These are phyloP conservation scores for Hydroisotoma schaefferi DNA, from an alignment of 2,888 invertebrate genomes.

Conservation along the genomic window DNA sequence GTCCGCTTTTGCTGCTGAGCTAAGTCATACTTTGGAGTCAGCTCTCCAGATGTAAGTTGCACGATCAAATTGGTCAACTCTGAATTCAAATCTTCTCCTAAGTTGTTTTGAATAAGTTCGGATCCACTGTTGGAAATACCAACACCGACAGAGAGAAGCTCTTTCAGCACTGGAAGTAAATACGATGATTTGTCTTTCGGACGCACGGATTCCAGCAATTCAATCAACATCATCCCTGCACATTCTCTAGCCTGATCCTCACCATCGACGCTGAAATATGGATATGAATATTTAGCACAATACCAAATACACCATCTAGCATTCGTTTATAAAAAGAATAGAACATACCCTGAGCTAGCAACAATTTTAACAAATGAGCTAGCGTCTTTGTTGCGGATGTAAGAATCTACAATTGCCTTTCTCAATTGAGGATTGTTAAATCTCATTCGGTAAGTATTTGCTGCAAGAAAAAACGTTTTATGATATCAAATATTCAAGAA, in stretches of 20 bases:
- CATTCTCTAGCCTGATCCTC: slow-evolving; percentile 53
- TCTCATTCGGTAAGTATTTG: slow-evolving; percentile 58
- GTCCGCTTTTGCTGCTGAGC: background rate
- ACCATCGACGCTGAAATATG: slow-evolving; percentile 28
- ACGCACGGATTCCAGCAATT: slow-evolving; percentile 52
- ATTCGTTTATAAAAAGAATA: too few species aligned
- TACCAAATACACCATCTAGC: too few species aligned
- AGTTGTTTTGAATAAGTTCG: slow-evolving; percentile 61
- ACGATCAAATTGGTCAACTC: slow-evolving; percentile 62
- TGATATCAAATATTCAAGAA: slow-evolving; percentile 4
- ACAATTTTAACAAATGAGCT: slow-evolving; percentile 63
- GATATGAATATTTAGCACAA: too few species aligned
- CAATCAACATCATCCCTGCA: slow-evolving; percentile 60
- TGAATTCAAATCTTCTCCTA: slow-evolving; percentile 65
- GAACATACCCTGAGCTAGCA: slow-evolving; percentile 47
- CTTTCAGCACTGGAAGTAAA: slow-evolving; percentile 30
- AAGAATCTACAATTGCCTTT: slow-evolving; percentile 59
- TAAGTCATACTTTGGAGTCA: slow-evolving; percentile 27
- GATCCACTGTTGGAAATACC: slow-evolving; percentile 63
- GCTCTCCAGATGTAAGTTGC: slow-evolving; percentile 60
- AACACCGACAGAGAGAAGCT: slow-evolving; percentile 63
- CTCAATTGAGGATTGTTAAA: slow-evolving; percentile 59
- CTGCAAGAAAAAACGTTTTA: slow-evolving; percentile 35
- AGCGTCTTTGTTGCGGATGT: slow-evolving; percentile 62
- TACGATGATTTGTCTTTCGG: slow-evolving; percentile 52